Conservation (phyloP, 1,140 invertebrate genomes). For the Nomia melanderi region DNA sequence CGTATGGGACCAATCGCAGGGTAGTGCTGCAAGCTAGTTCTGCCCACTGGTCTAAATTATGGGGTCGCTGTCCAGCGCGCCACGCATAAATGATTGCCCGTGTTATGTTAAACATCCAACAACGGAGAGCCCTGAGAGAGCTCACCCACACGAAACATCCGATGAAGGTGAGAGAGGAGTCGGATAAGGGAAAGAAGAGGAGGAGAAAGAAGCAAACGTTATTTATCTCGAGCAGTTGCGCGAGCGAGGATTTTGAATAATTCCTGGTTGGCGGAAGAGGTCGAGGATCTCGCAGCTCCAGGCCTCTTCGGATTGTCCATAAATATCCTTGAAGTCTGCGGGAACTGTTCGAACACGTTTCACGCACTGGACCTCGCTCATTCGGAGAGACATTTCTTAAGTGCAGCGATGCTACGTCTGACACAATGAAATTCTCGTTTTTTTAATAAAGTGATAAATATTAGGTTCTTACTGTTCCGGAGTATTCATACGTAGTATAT, state of each 20-base stretch:
- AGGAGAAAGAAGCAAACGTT: constrained; percentile 73
- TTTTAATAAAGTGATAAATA: no score
- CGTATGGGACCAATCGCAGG: constrained; percentile 69
- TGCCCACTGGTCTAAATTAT: constrained; percentile 78
- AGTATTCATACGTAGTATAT: no score
- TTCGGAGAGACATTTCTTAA: background rate
- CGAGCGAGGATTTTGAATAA: constrained; percentile 80
- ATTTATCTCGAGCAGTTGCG: constrained; percentile 78
- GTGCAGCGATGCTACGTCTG: no score
- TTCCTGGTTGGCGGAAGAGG: constrained; percentile 61
- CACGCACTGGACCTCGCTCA: background rate
- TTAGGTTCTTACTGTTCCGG: no score
- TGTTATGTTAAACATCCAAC: constrained; percentile 80
- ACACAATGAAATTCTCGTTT: no score
- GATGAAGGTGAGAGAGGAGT: constrained; percentile 61
- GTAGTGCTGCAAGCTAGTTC: constrained; percentile 71
- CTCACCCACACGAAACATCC: constrained; percentile 73
- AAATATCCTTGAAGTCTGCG: constrained; percentile 45
- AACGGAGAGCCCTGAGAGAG: constrained; percentile 54
- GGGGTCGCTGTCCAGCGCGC: constrained; percentile 76
- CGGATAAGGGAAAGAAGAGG: constrained; percentile 69
- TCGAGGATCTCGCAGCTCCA: constrained; percentile 50
- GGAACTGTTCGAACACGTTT: constrained; percentile 30
- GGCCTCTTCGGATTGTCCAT: constrained; percentile 52
- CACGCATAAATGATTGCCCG: constrained; percentile 80